These are phyloP conservation scores for Chrysomallon squamiferum DNA, from an alignment of 1,140 invertebrate species.

Conservation along the genomic window DNA sequence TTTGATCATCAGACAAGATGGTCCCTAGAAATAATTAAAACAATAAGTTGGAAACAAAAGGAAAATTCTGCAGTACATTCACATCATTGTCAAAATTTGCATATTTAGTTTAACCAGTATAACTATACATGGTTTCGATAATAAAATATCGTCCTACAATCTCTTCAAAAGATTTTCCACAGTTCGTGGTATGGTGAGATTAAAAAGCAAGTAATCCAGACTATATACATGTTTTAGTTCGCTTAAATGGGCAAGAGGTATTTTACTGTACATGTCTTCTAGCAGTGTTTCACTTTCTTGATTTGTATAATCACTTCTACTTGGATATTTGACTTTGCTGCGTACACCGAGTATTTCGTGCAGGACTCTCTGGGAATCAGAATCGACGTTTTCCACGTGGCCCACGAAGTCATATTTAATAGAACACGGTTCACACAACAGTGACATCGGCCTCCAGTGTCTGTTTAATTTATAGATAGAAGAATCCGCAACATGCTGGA, in stretches of 20 bases:
- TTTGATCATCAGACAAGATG: too few species aligned
- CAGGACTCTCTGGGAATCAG: not conserved
- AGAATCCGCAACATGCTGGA: not conserved
- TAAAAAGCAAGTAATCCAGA: not conserved
- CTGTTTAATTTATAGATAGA: not conserved
- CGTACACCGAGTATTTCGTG: not conserved
- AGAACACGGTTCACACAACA: not conserved
- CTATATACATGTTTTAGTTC: not conserved
- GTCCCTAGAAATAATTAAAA: too few species aligned
- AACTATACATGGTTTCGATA: too few species aligned
- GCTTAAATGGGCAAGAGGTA: not conserved
- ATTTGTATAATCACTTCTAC: not conserved
- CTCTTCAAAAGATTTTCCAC: too few species aligned
- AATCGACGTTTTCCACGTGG: not conserved
- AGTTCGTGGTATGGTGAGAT: not conserved
- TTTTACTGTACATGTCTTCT: not conserved
- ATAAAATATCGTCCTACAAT: too few species aligned
- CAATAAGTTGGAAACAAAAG: too few species aligned
- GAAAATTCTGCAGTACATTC: too few species aligned
- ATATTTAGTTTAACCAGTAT: too few species aligned
- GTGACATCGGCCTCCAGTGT: not conserved
- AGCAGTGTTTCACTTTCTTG: not conserved
- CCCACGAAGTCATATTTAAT: conserved; percentile 5
- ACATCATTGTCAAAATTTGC: too few species aligned
- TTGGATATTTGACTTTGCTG: not conserved